Percentiles rank a stretch among this genome's conserved stretches.
These are phyloP conservation scores for Drosophila melanosoma DNA, from an alignment of 2,888 invertebrate species.

Conservation along the genomic window DNA sequence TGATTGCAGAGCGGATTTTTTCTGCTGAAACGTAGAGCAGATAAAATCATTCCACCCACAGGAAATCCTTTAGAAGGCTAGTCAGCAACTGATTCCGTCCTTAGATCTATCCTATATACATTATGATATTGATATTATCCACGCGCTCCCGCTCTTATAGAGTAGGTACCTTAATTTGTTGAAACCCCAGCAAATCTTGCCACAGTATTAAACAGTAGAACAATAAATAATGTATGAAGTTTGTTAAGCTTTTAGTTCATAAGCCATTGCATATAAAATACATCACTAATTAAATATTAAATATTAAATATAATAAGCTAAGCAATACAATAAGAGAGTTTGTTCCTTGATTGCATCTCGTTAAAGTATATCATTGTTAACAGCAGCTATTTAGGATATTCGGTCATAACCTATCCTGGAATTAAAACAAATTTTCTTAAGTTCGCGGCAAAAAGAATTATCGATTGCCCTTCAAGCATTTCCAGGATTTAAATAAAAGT, in stretches of 20 bases:
- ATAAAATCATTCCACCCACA: background rate
- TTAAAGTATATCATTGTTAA: background rate
- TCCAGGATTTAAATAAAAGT: background rate
- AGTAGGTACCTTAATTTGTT: constrained; percentile 70
- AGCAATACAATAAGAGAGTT: background rate
- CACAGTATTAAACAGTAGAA: constrained; percentile 62
- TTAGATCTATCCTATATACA: constrained; percentile 19
- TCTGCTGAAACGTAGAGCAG: constrained; percentile 63
- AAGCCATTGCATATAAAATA: background rate
- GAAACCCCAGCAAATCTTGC: constrained; percentile 36
- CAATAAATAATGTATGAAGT: constrained; percentile 37
- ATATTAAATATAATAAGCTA: background rate
- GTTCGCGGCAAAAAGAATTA: no score
- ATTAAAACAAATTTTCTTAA: no score
- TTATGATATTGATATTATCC: constrained; percentile 22
- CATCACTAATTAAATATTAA: constrained; percentile 12
- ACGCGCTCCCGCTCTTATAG: constrained; percentile 77
- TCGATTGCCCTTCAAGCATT: background rate
- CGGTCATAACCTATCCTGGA: no score
- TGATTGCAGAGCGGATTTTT: constrained; percentile 82
- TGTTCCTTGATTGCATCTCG: background rate
- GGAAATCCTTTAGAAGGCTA: constrained; percentile 27
- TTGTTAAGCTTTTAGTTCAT: constrained; percentile 11
- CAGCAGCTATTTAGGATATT: no score
- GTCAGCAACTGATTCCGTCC: constrained; percentile 68